These are phyloP conservation scores for Drosophila pseudoananassae DNA, from an alignment of 1,140 invertebrate genomes.

Conservation along the genomic window DNA sequence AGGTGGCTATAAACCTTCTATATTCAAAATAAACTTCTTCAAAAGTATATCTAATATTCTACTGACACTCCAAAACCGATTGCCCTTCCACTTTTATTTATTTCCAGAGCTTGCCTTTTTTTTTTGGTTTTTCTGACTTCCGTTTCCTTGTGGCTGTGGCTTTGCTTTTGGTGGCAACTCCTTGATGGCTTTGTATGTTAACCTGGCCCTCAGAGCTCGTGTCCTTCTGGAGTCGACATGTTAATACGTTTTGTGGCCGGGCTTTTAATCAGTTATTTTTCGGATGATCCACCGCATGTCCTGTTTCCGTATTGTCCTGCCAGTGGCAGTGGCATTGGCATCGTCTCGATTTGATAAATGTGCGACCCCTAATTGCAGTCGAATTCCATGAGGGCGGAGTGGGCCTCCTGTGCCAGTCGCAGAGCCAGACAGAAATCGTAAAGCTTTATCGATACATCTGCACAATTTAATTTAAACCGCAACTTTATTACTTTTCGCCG, in stretches of 20 bases:
- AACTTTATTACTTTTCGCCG: conserved; percentile 75
- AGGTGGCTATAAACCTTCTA: too few relatives aligned
- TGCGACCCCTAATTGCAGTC: conserved; percentile 10
- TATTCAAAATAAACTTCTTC: too few relatives aligned
- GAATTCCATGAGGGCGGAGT: not conserved
- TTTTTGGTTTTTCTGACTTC: not conserved
- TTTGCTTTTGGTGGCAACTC: conserved; percentile 18
- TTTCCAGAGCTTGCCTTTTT: not conserved
- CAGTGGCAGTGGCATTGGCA: not conserved
- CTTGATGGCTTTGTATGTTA: conserved; percentile 1
- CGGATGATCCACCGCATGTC: not conserved
- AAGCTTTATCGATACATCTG: conserved; percentile 76
- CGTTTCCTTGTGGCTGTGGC: not conserved
- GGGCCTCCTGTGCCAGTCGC: not conserved
- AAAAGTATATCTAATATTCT: not conserved
- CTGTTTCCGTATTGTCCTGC: not conserved
- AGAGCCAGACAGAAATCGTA: conserved; percentile 32
- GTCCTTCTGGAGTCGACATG: conserved; percentile 65
- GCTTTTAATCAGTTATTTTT: conserved; percentile 66
- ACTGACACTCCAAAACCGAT: too few relatives aligned
- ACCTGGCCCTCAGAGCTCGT: not conserved
- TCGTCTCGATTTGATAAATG: not conserved
- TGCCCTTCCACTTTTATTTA: not conserved
- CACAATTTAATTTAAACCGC: conserved; percentile 80
- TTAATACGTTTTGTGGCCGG: conserved; percentile 78